These are phyloP conservation scores for Syrmaticus mikado DNA, from an alignment of 2,113 vertebrate genomes.

Conservation along the genomic window DNA sequence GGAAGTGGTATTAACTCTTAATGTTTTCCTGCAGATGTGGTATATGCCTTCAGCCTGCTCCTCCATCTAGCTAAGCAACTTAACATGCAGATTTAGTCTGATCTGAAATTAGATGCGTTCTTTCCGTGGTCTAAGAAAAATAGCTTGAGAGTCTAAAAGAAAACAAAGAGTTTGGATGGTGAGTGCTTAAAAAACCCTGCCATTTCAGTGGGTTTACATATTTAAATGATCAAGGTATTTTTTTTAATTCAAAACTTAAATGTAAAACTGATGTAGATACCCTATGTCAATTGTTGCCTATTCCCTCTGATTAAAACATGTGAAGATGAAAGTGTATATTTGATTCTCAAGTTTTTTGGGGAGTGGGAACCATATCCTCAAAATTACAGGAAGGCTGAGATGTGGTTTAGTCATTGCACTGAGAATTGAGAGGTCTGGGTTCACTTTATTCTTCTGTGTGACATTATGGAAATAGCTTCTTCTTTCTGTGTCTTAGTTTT, in stretches of 20 bases:
- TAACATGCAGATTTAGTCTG: not conserved
- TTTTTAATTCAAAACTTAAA: not conserved
- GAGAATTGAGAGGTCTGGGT: not conserved
- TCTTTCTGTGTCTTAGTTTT: not conserved
- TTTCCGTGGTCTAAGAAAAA: not conserved
- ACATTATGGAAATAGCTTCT: not conserved
- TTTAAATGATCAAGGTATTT: not conserved
- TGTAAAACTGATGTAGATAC: not conserved
- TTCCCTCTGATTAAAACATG: not conserved
- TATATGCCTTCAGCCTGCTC: not conserved
- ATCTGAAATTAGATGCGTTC: not conserved
- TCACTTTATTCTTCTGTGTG: not conserved
- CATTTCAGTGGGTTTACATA: not conserved
- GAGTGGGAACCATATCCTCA: not conserved
- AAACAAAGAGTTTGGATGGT: not conserved
- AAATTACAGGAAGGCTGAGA: not conserved
- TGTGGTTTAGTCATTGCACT: not conserved
- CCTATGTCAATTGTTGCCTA: not conserved
- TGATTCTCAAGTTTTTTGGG: not conserved
- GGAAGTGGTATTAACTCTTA: not conserved
- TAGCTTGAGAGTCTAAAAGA: not conserved
- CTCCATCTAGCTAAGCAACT: not conserved
- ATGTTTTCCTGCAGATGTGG: not conserved
- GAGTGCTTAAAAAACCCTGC: not conserved
- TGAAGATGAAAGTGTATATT: not conserved